A percentile compares a stretch with the other conserved stretches of the same genome.
Evolutionary conservation across 2,113 vertebrate species (phyloP).

Genomic region (Otus sunia): DNA sequence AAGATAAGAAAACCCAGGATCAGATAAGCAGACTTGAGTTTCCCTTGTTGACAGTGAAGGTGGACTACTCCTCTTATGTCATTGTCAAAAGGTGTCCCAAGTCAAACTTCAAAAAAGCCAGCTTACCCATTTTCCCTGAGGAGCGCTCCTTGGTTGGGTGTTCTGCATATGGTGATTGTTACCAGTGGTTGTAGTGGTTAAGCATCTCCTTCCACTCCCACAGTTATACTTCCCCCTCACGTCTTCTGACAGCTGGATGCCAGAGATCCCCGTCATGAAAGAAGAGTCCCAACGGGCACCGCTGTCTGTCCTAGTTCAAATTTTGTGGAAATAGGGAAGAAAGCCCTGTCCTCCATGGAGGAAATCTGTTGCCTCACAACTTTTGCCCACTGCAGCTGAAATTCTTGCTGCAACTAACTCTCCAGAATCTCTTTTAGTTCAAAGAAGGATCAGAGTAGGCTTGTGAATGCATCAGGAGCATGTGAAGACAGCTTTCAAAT

Average conservation of each 20-base stretch:
- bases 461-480: not conserved
- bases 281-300: not conserved
- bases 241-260: not conserved
- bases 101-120: not conserved
- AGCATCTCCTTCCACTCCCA: not conserved
- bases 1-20: not conserved
- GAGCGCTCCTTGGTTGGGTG: not conserved
- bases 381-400: not conserved
- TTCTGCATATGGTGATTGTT: not conserved
- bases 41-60: not conserved
- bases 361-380: not conserved
- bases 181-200: not conserved
- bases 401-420: not conserved
- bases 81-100: not conserved
- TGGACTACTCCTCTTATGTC: not conserved
- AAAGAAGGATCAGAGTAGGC: not conserved
- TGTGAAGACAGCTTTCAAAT: not conserved
- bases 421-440: not conserved
- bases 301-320: not conserved
- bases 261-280: not conserved
- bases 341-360: not conserved
- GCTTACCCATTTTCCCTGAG: not conserved
- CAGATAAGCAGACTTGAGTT: not conserved
- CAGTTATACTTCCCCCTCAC: not conserved
- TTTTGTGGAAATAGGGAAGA: not conserved